A percentile compares a stretch with the other conserved stretches of the same genome.
These are phyloP conservation scores for Gortyna flavago DNA, from an alignment of 2,888 invertebrate genomes.

Conservation along the genomic window DNA sequence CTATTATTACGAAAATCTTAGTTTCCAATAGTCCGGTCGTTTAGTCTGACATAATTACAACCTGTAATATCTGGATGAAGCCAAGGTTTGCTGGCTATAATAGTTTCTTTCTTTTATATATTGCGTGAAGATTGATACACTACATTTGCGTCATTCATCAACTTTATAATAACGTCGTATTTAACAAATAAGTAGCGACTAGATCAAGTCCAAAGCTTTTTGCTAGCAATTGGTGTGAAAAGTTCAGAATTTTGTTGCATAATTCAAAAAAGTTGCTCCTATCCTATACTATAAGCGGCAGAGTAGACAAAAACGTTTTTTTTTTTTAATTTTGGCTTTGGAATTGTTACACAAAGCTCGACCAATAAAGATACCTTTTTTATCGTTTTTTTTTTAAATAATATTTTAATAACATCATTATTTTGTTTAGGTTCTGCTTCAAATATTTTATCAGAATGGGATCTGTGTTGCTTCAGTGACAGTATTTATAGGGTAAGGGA, in stretches of 20 bases:
- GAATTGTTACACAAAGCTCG: neutral
- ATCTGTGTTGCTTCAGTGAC: slow-evolving; percentile 42
- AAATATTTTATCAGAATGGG: slow-evolving; percentile 47
- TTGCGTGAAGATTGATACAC: neutral
- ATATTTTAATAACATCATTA: slow-evolving; percentile 18
- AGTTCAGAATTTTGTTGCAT: neutral
- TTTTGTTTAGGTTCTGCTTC: slow-evolving; percentile 17
- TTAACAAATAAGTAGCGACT: neutral
- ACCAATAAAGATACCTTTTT: neutral
- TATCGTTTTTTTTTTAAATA: slow-evolving; percentile 15
- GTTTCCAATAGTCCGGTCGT: neutral
- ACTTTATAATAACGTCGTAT: neutral
- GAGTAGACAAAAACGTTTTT: no score
- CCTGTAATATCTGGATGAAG: neutral
- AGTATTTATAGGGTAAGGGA: slow-evolving; percentile 65
- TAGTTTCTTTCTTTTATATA: neutral
- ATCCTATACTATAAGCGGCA: neutral
- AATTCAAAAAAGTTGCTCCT: neutral
- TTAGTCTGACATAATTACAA: neutral
- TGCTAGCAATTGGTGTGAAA: neutral
- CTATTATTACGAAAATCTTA: neutral
- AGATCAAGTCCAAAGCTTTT: neutral
- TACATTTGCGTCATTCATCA: neutral
- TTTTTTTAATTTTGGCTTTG: no score
- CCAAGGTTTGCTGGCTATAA: neutral